Conservation (phyloP, 2,113 vertebrate genomes). For the Seriola aureovittata region DNA sequence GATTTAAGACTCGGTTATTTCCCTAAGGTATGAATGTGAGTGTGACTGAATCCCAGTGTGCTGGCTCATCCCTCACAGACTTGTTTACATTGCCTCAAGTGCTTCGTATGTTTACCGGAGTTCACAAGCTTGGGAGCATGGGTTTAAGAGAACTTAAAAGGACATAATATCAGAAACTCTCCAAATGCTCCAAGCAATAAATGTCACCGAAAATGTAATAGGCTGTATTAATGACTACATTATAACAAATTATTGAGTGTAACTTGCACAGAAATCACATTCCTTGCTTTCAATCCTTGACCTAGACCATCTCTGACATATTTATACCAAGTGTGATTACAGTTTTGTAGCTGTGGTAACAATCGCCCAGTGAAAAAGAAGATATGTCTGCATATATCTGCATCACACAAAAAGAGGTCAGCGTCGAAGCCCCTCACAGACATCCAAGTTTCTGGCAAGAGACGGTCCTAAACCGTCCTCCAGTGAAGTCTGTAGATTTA, state of each 20-base stretch:
- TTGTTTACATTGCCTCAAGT: conserved; percentile 61
- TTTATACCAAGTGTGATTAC: neutral
- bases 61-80: conserved; percentile 49
- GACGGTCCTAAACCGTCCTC: neutral
- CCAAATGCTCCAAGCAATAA: conserved; percentile 17
- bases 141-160: conserved; percentile 52
- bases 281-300: neutral
- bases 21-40: conserved; percentile 60
- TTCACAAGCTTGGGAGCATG: conserved; percentile 30
- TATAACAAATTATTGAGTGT: conserved; percentile 26
- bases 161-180: conserved; percentile 30
- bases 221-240: conserved; percentile 35
- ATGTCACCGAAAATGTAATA: conserved; percentile 26
- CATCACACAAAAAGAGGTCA: neutral
- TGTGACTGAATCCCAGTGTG: conserved; percentile 51
- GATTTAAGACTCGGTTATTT: conserved; percentile 59
- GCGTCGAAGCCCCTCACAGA: neutral
- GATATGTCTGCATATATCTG: neutral
- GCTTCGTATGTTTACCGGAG: conserved; percentile 42
- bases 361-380: neutral
- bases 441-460: neutral
- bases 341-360: neutral
- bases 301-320: neutral
- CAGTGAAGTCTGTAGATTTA: neutral
- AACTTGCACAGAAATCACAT: neutral